Base-by-base conservation (phyloP, 2,888 invertebrate genomes). In the Orthosia gracilis region DNA sequence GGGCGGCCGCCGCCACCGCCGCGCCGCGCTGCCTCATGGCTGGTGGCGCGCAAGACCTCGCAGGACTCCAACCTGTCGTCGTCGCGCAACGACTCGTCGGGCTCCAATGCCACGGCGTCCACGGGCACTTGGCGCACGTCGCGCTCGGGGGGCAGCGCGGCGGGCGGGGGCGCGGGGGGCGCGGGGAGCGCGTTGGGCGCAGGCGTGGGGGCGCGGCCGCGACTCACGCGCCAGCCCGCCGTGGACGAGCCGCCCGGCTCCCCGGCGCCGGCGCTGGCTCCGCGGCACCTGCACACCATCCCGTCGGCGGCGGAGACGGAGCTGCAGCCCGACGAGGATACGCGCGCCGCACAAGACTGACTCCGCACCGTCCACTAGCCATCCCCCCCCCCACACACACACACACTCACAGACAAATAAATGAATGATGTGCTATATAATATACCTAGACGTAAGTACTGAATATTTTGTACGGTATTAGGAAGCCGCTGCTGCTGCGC, bases 31-130 rank as follows among this genome's bases (percentile, higher is more conserved):
- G 98, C 98, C 0, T 98, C 98, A 0, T 99, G 99, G 99, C 96
- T 98, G 78, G 98, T 99, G 45, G 98, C 98, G n/a, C 97, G 99
- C 69, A 99, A 99, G 94, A 98, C 99, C 0, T 98, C 98, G 17
- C 99, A 99, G 93, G 99, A 99, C 92, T 99, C 99, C 9, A 99
- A 98, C 94, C 95, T 99, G 84, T 98, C 98, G 63, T 98, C 98
- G 88, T 99, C 99, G 31, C 97, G 99, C 68, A 99, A 99, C 94
- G 99, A 99, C 94, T 99, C 99, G 18, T 98, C 98, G 0, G 98
- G 98, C 3, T 98, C 99, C 11, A 98, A 97, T 40, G 98, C 98
- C 23, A 98, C 98, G 2, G 98, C 98, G 45, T 98, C 98, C 89
- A 99, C 99, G 23, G 98, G 98, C 88, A 98, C 99, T 71, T 99